These are phyloP conservation scores for Nomada hirtipes DNA, from an alignment of 2,888 invertebrate genomes.

Conservation along the genomic window DNA sequence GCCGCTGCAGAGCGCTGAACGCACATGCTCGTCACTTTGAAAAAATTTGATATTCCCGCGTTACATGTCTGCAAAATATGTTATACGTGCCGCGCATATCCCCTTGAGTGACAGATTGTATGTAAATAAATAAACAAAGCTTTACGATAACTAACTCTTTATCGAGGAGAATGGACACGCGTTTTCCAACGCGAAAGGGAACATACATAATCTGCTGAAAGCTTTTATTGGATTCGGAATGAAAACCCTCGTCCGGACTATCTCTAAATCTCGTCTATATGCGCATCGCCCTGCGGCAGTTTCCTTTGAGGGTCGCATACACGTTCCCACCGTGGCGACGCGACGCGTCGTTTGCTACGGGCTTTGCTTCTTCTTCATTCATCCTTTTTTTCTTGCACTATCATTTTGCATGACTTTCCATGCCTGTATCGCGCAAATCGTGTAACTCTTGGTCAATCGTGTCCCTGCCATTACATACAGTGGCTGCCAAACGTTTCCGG, in stretches of 20 bases:
- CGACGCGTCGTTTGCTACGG: neutral
- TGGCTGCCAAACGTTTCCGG: no score
- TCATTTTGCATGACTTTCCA: constrained; percentile 4
- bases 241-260: constrained; percentile 62
- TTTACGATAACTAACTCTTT: neutral
- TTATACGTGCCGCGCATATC: no score
- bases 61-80: no score
- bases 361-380: constrained; percentile 16
- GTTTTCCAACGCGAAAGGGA: constrained; percentile 41
- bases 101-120: no score
- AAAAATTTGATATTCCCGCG: no score
- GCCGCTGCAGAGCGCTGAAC: no score
- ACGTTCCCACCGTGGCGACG: constrained; percentile 66
- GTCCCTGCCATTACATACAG: neutral
- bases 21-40: no score
- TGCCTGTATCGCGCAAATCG: constrained; percentile 15
- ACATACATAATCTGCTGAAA: constrained; percentile 67
- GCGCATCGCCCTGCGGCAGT: constrained; percentile 72
- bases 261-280: constrained; percentile 76
- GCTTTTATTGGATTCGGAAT: constrained; percentile 68
- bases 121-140: no score
- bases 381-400: neutral
- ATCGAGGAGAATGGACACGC: constrained; percentile 8
- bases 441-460: constrained; percentile 38
- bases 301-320: constrained; percentile 70